These are phyloP conservation scores for Poecilobothrus nobilitatus DNA, from an alignment of 2,888 invertebrate genomes.

Conservation along the genomic window DNA sequence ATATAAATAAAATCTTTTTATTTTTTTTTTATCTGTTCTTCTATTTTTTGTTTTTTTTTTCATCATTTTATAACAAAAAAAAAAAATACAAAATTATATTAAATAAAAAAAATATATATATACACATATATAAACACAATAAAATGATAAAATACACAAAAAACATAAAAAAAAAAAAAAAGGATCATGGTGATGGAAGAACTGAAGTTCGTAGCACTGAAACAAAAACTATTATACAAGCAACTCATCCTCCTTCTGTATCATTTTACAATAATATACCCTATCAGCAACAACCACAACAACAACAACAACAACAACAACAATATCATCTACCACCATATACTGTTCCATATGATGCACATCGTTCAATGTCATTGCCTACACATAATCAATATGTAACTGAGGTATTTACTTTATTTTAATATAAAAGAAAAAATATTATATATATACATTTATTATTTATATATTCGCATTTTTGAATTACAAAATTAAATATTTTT, in stretches of 20 bases:
- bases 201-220: background rate
- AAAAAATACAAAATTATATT: too few relatives aligned
- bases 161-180: background rate
- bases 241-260: constrained; percentile 1
- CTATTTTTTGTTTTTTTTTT: too few relatives aligned
- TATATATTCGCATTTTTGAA: too few relatives aligned
- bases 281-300: background rate
- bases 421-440: too few relatives aligned
- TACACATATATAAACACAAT: background rate
- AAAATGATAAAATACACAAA: background rate
- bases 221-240: background rate
- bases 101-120: too few relatives aligned
- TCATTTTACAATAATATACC: background rate
- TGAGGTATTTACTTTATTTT: constrained; percentile 8
- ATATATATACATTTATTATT: too few relatives aligned
- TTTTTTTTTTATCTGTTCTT: too few relatives aligned
- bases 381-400: constrained; percentile 16
- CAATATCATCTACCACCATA: background rate
- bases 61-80: too few relatives aligned
- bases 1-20: too few relatives aligned
- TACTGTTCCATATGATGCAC: constrained; percentile 14
- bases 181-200: background rate
- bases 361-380: constrained; percentile 22
- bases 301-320: background rate
- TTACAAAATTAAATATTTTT: too few relatives aligned